Conservation (phyloP, 2,797 vertebrate genomes). For the Acridotheres tristis region DNA sequence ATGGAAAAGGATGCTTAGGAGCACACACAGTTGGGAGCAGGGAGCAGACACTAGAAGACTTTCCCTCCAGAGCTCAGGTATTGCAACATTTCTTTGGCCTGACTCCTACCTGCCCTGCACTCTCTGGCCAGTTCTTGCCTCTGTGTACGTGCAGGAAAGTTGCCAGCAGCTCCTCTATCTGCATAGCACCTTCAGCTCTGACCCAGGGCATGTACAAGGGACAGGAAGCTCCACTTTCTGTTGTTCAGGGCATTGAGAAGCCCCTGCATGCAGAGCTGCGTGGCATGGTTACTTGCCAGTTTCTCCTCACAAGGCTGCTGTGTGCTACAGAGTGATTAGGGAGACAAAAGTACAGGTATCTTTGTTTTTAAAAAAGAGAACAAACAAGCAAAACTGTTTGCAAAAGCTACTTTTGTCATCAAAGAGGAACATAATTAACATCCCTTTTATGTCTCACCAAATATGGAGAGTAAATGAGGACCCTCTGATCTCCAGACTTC, state of each 20-base stretch:
- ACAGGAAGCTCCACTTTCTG: background rate
- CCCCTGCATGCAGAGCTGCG: background rate
- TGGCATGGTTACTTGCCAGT: background rate
- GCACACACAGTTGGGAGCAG: background rate
- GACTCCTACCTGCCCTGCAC: background rate
- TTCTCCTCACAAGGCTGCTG: background rate
- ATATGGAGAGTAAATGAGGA: conserved; percentile 24
- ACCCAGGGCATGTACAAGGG: background rate
- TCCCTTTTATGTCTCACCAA: conserved; percentile 1
- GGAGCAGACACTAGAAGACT: background rate
- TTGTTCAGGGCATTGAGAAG: background rate
- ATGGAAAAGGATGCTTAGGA: background rate
- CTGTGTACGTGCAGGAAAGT: background rate
- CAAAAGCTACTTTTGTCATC: conserved; percentile 36
- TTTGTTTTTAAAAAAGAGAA: background rate
- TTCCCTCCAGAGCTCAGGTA: background rate
- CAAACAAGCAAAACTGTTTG: conserved; percentile 28
- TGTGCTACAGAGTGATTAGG: background rate
- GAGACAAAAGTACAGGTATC: background rate
- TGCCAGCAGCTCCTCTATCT: background rate
- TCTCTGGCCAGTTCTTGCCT: background rate
- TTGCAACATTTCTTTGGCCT: background rate
- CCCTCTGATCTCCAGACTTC: conserved; percentile 39
- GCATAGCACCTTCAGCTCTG: background rate
- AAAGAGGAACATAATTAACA: conserved; percentile 34